Base-by-base conservation (phyloP, 1,140 invertebrate species). In the Drosophila kepulauana region DNA sequence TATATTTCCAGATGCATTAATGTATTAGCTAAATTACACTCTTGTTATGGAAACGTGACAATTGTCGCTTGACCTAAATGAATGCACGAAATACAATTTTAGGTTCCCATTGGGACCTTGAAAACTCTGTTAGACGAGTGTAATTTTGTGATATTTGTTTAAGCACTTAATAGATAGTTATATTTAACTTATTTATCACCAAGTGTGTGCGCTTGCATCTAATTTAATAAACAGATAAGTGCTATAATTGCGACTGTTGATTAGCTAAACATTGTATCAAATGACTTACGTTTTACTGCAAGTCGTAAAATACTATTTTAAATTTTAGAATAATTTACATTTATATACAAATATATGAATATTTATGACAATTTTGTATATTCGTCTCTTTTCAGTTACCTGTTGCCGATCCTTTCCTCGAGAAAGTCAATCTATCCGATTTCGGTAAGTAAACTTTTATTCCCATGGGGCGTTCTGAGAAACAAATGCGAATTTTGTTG, bases 391-490 rank as follows among this genome's bases (percentile, higher is more conserved):
- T 97, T 49, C 94, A 98, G 97, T 94, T 98, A 86, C 97, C 97
- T 46, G 96, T 97, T 6, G 97, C 96, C 15, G 97, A 98, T 94
- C 97, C 97, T 20, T 98, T 98, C 93, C 92, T 98, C 92, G 97
- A 98, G 92, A 97, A 97, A 94, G 95, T 97, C 79, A 97, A 95
- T 85, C 94, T 97, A 56, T 96, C 96, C 25, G 97, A 97, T 94
- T 94, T 97, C 86, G 96, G 97, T 97, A 93, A 96, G 96, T 96
- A 62, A 63, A 46, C 41, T 20, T 52, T 52, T 5, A 13, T 46
- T 13, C 8, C 56, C 28, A 20, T 35, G 28, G 48, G 46, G 15
- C 10, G 35, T 38, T 61, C 20, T 56, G 49, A 28, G 48, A 15
- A 74, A 69, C 56, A 30, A 74, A 74, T 63, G 38, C 35, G 20